These are phyloP conservation scores for Plestiodon gilberti DNA, from an alignment of 2,113 vertebrate species.

Conservation along the genomic window DNA sequence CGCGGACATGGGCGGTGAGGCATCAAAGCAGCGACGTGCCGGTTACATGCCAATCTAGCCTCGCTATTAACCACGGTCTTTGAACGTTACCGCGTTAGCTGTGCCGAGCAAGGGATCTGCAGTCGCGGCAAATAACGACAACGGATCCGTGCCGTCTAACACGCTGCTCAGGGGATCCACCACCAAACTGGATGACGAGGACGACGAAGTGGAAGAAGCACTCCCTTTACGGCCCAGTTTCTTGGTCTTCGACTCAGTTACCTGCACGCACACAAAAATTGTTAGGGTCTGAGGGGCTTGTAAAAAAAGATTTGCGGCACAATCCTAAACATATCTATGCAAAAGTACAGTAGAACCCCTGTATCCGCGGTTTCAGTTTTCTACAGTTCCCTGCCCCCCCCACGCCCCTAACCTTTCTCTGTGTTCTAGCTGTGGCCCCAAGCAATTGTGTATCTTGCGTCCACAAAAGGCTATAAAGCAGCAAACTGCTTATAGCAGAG, in stretches of 20 bases:
- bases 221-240: constrained; percentile 90
- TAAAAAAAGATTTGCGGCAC: background rate
- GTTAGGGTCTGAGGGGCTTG: background rate
- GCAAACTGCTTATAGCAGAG: too few species aligned
- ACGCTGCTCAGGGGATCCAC: constrained; percentile 92
- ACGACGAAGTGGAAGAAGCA: constrained; percentile 91
- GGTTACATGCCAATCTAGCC: too few species aligned
- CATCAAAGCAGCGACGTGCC: too few species aligned
- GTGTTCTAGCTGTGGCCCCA: too few species aligned
- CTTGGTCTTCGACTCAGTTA: constrained; percentile 90
- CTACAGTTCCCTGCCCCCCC: too few species aligned
- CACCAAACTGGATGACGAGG: constrained; percentile 85
- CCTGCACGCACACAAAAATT: constrained; percentile 70
- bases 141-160: constrained; percentile 92
- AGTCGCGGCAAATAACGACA: constrained; percentile 91
- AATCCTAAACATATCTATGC: background rate
- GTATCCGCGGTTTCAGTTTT: too few species aligned
- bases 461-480: too few species aligned
- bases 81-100: constrained; percentile 57
- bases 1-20: too few species aligned
- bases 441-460: too few species aligned
- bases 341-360: too few species aligned
- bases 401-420: too few species aligned
- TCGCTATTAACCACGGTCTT: background rate
- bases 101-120: constrained; percentile 72